phyloP scores from a whole-genome alignment of 2,888 invertebrate species.

The Candidula unifasciata region DNA sequence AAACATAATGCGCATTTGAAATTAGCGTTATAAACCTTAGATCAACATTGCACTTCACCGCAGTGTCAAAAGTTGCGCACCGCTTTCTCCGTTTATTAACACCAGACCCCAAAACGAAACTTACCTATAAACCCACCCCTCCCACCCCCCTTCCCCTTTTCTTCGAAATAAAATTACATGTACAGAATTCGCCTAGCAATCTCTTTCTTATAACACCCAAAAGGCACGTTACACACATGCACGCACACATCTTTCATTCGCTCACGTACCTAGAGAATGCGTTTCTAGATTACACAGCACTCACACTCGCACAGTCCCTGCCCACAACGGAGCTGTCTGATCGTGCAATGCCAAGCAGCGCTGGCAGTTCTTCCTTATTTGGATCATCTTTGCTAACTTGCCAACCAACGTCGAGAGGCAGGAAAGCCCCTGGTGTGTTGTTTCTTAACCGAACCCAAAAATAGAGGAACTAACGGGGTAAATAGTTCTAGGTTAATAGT shows the following conservation, averaged over 20 bases:
- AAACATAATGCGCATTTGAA: too few species aligned
- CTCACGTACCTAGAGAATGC: constrained; percentile 18
- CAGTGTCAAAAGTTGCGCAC: too few species aligned
- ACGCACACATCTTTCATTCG: not conserved
- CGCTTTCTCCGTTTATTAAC: too few species aligned
- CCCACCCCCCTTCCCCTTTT: too few species aligned
- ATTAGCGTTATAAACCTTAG: too few species aligned
- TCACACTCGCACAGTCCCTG: not conserved
- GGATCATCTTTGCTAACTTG: constrained; percentile 37
- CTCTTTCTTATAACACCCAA: too few species aligned
- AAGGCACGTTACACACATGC: not conserved
- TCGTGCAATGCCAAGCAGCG: not conserved
- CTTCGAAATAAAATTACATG: too few species aligned
- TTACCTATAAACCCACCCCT: too few species aligned
- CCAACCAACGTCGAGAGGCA: constrained; percentile 17
- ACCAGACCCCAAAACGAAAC: too few species aligned
- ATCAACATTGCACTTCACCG: too few species aligned
- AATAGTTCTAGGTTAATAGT: not conserved
- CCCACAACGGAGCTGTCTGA: constrained; percentile 16
- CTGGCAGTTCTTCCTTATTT: constrained; percentile 28
- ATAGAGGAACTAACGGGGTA: constrained; percentile 26
- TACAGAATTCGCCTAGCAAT: too few species aligned
- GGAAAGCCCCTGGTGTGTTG: not conserved
- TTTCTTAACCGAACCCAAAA: constrained; percentile 36
- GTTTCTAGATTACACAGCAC: not conserved